A percentile compares a stretch with the other conserved stretches of the same genome.
Conservation (phyloP, 1,140 invertebrate genomes). For the Drosophila erecta region DNA sequence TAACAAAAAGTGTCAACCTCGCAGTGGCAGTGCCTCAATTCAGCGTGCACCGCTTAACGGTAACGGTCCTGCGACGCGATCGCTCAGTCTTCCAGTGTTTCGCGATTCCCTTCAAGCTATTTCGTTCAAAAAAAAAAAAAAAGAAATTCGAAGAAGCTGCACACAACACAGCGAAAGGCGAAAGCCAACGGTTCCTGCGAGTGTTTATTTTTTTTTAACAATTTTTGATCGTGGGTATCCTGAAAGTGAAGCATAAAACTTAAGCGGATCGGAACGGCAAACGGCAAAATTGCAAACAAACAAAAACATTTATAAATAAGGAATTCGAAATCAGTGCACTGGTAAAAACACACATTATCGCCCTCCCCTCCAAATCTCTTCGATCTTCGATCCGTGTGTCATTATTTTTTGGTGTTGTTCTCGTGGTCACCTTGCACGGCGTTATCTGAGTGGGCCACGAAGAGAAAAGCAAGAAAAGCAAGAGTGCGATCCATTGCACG, state of each 20-base stretch:
- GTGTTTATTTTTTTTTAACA: constrained; percentile 20
- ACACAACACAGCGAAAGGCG: neutral
- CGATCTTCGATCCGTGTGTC: constrained; percentile 11
- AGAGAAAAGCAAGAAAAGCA: constrained; percentile 30
- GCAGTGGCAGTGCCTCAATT: constrained; percentile 72
- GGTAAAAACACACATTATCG: constrained; percentile 34
- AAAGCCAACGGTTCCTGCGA: constrained; percentile 1
- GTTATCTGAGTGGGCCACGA: constrained; percentile 43
- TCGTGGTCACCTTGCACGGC: constrained; percentile 23
- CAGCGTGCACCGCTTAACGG: constrained; percentile 74
- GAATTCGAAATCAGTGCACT: neutral
- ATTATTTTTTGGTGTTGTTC: constrained; percentile 16
- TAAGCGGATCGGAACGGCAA: neutral
- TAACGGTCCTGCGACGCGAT: constrained; percentile 71
- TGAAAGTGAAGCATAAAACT: constrained; percentile 1
- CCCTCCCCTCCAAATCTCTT: constrained; percentile 2
- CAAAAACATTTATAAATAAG: neutral
- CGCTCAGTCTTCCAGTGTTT: constrained; percentile 13
- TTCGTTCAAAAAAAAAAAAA: neutral
- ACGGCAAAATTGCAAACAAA: neutral
- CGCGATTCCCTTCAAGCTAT: neutral
- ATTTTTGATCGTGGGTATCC: constrained; percentile 40
- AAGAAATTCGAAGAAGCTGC: neutral
- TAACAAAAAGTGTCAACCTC: constrained; percentile 75
- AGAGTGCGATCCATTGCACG: constrained; percentile 6